Evolutionary conservation across 2,888 invertebrate genomes (phyloP), one percentile per base, ranked within the genome.

Genomic region (Melieria crassipennis): DNA sequence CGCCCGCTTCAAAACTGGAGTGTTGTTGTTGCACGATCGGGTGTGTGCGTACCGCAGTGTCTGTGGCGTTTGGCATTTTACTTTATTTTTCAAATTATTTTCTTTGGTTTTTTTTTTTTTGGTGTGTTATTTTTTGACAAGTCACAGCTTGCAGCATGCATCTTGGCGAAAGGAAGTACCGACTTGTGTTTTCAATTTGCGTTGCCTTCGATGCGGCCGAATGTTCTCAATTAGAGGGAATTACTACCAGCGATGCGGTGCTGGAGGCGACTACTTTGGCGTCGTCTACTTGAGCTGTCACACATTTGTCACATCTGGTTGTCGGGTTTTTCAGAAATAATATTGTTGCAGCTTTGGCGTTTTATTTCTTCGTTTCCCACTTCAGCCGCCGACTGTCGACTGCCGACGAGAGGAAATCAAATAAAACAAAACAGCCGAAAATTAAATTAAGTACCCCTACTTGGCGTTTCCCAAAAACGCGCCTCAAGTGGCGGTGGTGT

Each of bases 231-330:
- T 82, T 83, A 76, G 75, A 75, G 69, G 77, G 68, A 73, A 73
- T 74, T 74, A 70, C 73, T 76, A 48, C 13, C n/a, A 72, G 71
- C 73, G 73, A 68, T 71, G 65, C 69, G 63, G 10, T 58, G 16
- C n/a, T 61, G 61, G 10, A 43, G 72, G 70, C 72, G 69, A 69
- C 30, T 50, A 13, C 7, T 13, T 65, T 50, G 65, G 48, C 7
- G 48, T 64, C 13, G 42, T 45, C 11, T 63, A 63, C 61, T 60
- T 64, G 50, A 62, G 60, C 47, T 55, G 57, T 66, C 73, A 79
- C 84, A 84, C 76, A 79, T 83, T 83, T 83, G 78, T 81, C 79
- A 81, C 84, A 84, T 82, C 79, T 84, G 84, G 79, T 57, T 68
- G 62, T 50, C n/a, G 30, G 50, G 47, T 58, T 65, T 70, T 70